Evolutionary conservation across 2,888 invertebrate species (phyloP).

Genomic region (Synanthedon myopaeformis): DNA sequence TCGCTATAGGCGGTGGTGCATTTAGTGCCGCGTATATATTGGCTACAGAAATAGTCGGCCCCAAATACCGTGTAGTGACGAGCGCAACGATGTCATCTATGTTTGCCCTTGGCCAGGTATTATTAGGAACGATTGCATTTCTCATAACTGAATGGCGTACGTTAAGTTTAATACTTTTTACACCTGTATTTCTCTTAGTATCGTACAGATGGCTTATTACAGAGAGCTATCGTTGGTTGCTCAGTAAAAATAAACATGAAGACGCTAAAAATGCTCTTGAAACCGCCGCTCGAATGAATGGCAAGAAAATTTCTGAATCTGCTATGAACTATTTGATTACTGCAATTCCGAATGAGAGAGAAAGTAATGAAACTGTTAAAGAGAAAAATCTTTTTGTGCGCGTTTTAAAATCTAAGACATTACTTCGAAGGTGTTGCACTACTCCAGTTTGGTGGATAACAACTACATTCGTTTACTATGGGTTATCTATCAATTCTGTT

Average conservation of each 20-base stretch:
- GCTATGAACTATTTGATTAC: constrained; percentile 43
- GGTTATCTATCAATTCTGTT: constrained; percentile 81
- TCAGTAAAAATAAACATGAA: constrained; percentile 74
- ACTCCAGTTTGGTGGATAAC: constrained; percentile 85
- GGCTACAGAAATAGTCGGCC: constrained; percentile 83
- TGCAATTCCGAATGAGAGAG: constrained; percentile 29
- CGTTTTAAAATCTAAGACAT: constrained; percentile 63
- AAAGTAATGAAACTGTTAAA: constrained; percentile 8
- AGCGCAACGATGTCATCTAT: constrained; percentile 77
- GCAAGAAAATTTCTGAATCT: constrained; percentile 57
- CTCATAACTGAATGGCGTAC: constrained; percentile 77
- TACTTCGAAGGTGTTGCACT: constrained; percentile 72
- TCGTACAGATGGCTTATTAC: constrained; percentile 76
- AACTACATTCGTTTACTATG: constrained; percentile 83
- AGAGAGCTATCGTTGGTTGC: constrained; percentile 82
- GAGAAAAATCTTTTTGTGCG: constrained; percentile 33
- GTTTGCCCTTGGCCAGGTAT: constrained; percentile 79
- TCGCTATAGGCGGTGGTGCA: constrained; percentile 52
- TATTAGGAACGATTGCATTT: constrained; percentile 76
- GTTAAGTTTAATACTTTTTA: constrained; percentile 74
- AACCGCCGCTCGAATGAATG: constrained; percentile 73
- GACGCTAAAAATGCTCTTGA: constrained; percentile 72
- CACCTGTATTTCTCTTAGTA: constrained; percentile 75
- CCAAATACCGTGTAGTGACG: constrained; percentile 76
- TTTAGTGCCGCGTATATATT: constrained; percentile 59